Conservation (phyloP, 2,888 invertebrate genomes). For the Pyrocoelia pectoralis region DNA sequence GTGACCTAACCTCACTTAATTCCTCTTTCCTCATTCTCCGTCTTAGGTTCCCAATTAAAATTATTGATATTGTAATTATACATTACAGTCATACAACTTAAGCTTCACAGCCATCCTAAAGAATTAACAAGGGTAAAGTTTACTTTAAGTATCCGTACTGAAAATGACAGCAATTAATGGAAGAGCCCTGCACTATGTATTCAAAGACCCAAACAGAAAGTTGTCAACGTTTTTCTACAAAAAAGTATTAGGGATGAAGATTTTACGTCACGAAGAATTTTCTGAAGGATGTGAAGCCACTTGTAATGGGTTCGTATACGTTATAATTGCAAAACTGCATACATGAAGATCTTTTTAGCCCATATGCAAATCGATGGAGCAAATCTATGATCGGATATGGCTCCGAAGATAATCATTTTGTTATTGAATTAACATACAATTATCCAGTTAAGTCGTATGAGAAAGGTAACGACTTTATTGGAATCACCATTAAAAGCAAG, state of each 20-base stretch:
- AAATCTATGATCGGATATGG: conserved; percentile 99
- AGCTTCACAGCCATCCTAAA: too few species aligned
- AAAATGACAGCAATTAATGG: conserved; percentile 57
- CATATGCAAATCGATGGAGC: conserved; percentile 97
- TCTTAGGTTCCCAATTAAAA: too few species aligned
- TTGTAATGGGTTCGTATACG: conserved; percentile 86
- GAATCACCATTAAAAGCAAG: conserved; percentile 83
- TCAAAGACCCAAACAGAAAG: conserved; percentile 91
- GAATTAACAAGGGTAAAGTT: too few species aligned
- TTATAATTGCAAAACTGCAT: conserved; percentile 10
- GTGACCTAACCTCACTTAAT: too few species aligned
- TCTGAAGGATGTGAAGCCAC: conserved; percentile 95
- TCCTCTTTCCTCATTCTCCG: too few species aligned
- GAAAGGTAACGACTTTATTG: conserved; percentile 90
- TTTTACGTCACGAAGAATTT: conserved; percentile 97
- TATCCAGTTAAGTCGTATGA: conserved; percentile 91
- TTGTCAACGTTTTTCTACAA: conserved; percentile 88
- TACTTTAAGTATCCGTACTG: neutral
- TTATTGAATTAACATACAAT: conserved; percentile 96
- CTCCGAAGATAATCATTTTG: conserved; percentile 93
- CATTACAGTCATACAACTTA: too few species aligned
- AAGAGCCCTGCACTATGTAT: conserved; percentile 94
- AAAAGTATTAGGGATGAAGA: conserved; percentile 94
- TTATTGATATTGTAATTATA: too few species aligned
- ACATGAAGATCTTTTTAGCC: conserved; percentile 66